phyloP scores from a whole-genome alignment of 2,888 invertebrate species.

The Buathra laborator region DNA sequence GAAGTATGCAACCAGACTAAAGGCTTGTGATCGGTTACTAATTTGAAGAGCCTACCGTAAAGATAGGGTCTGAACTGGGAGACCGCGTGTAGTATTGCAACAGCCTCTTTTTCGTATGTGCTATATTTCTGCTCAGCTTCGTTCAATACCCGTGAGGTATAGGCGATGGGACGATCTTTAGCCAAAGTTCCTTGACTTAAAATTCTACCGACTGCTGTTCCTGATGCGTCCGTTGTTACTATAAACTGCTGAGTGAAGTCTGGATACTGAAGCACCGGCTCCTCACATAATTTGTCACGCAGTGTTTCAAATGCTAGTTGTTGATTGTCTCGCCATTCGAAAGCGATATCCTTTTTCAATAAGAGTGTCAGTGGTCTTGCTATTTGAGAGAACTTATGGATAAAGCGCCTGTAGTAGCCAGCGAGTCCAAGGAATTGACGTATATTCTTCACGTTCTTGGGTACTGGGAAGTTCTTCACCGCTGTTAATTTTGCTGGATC shows the following conservation, averaged over 20 bases:
- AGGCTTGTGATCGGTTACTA: slow-evolving; percentile 64
- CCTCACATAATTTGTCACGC: slow-evolving; percentile 32
- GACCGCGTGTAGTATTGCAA: slow-evolving; percentile 53
- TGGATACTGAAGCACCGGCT: slow-evolving; percentile 63
- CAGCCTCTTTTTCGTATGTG: slow-evolving; percentile 66
- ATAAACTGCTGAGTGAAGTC: slow-evolving; percentile 58
- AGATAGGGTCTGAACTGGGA: slow-evolving; percentile 59
- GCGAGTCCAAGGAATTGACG: slow-evolving; percentile 68
- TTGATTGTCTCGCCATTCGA: slow-evolving; percentile 43
- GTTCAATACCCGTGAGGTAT: slow-evolving; percentile 50
- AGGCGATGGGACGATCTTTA: slow-evolving; percentile 60
- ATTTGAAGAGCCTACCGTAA: slow-evolving; percentile 54
- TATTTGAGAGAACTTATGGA: slow-evolving; percentile 66
- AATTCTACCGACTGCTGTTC: slow-evolving; percentile 61
- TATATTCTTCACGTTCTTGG: slow-evolving; percentile 62
- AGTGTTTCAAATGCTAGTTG: slow-evolving; percentile 51
- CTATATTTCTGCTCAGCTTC: slow-evolving; percentile 62
- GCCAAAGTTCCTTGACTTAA: slow-evolving; percentile 60
- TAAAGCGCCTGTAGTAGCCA: slow-evolving; percentile 70
- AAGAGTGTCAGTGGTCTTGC: slow-evolving; percentile 63
- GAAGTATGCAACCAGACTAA: slow-evolving; percentile 54
- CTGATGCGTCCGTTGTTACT: slow-evolving; percentile 66
- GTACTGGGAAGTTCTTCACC: slow-evolving; percentile 57
- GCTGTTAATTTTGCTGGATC: slow-evolving; percentile 60
- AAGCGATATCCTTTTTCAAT: slow-evolving; percentile 53